These are phyloP conservation scores for Python bivittatus DNA, from an alignment of 2,113 vertebrate genomes.

Conservation along the genomic window DNA sequence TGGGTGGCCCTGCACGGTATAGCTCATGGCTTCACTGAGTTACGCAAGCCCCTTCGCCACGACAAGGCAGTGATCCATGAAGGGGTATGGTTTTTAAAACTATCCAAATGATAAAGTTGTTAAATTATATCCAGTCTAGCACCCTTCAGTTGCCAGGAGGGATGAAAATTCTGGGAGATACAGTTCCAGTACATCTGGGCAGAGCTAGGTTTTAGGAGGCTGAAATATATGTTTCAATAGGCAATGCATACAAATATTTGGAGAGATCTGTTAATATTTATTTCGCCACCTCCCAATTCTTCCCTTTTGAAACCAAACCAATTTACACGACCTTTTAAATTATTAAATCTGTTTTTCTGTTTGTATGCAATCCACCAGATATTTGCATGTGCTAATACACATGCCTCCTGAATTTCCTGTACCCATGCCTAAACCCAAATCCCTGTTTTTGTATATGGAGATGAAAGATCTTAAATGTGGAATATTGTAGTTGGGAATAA, in stretches of 20 bases:
- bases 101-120: background rate
- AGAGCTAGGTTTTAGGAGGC: background rate
- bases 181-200: background rate
- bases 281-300: background rate
- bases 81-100: no score
- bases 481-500: background rate
- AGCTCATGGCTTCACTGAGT: no score
- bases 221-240: background rate
- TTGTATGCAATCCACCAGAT: constrained; percentile 10
- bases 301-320: background rate
- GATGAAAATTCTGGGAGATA: background rate
- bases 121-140: background rate
- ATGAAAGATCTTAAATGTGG: background rate
- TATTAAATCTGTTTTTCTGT: constrained; percentile 19
- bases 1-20: no score
- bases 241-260: background rate
- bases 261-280: background rate
- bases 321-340: constrained; percentile 1
- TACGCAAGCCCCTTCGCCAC: no score
- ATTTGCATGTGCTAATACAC: constrained; percentile 15
- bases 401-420: constrained; percentile 11
- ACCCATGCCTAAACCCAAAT: background rate
- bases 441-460: background rate
- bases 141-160: background rate
- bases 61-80: no score